A percentile compares a stretch with the other conserved stretches of the same genome.
Evolutionary conservation across 1,140 invertebrate species (phyloP).

Genomic region (Belonocnema kinseyi): DNA sequence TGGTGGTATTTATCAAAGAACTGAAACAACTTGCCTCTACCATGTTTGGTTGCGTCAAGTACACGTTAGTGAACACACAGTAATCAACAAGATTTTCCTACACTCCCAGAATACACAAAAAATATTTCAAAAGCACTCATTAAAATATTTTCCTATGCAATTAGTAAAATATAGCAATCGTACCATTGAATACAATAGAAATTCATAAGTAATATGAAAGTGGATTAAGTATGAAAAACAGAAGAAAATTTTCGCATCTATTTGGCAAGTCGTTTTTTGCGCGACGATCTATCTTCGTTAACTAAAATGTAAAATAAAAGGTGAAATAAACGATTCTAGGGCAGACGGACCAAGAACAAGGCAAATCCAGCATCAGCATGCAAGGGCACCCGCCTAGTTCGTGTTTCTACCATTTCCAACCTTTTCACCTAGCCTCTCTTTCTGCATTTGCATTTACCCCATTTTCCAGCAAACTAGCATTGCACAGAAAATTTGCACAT

Average conservation of each 20-base stretch:
- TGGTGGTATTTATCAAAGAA: constrained; percentile 9
- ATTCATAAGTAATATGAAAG: no score
- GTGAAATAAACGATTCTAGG: constrained; percentile 54
- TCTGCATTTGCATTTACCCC: constrained; percentile 31
- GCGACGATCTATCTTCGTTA: background rate
- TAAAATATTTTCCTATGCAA: no score
- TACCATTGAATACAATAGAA: no score
- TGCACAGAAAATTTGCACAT: constrained; percentile 48
- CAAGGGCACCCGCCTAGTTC: constrained; percentile 55
- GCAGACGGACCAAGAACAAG: constrained; percentile 53
- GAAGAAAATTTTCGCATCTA: no score
- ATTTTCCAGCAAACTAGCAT: constrained; percentile 35
- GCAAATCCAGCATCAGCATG: constrained; percentile 63
- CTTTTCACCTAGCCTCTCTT: constrained; percentile 34
- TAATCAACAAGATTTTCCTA: constrained; percentile 16
- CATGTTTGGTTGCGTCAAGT: constrained; percentile 2
- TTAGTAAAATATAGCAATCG: no score
- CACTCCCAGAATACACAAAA: background rate
- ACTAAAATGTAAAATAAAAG: constrained; percentile 48
- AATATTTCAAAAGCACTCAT: background rate
- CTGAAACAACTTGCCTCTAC: constrained; percentile 19
- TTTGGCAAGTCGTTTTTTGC: no score
- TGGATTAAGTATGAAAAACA: no score
- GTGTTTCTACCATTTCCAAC: constrained; percentile 53
- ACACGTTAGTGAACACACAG: constrained; percentile 13